These are phyloP conservation scores for Corythaeola cristata DNA, from an alignment of 2,113 vertebrate species.

Conservation along the genomic window DNA sequence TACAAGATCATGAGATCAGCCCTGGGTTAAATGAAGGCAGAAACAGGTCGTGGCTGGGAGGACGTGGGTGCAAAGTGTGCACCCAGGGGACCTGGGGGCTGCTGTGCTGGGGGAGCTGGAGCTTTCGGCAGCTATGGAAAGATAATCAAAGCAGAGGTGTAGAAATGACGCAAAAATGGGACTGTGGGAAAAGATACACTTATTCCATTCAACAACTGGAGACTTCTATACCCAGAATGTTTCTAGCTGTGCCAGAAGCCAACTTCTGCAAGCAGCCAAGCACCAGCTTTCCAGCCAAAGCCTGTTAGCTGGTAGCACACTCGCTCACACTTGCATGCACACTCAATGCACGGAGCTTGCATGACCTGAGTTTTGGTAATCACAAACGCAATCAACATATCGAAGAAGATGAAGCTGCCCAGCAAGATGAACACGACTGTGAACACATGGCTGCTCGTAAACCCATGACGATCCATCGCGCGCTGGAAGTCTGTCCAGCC, in stretches of 20 bases:
- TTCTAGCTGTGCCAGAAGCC: neutral
- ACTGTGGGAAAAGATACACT: neutral
- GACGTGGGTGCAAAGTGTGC: neutral
- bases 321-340: neutral
- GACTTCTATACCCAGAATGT: neutral
- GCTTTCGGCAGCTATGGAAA: neutral
- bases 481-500: conserved; percentile 64
- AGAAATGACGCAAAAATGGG: neutral
- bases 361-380: conserved; percentile 57
- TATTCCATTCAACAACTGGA: no score
- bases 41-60: neutral
- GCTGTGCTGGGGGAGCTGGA: fast-evolving
- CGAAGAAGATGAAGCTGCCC: conserved; percentile 67
- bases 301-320: neutral
- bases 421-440: conserved; percentile 53
- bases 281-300: neutral
- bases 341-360: neutral
- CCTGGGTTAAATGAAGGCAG: neutral
- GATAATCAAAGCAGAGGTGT: neutral
- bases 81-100: no score
- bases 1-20: neutral
- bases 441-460: conserved; percentile 23
- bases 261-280: neutral
- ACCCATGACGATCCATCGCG: neutral
- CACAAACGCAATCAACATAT: conserved; percentile 55